phyloP scores from a whole-genome alignment of 53 echinoderm and acorn worm genomes.

The Holothuria scabra region DNA sequence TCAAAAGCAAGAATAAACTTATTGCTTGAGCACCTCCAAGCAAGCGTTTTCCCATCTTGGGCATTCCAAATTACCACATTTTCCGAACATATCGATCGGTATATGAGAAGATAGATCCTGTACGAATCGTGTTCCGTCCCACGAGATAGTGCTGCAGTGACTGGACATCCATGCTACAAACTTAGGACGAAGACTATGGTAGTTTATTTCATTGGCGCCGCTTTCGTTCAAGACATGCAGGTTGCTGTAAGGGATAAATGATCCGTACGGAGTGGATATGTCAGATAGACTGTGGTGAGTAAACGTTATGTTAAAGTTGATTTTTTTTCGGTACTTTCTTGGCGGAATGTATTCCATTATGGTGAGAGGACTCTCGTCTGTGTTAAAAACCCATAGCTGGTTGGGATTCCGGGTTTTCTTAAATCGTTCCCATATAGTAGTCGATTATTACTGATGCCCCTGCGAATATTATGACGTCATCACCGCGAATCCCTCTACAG shows the following conservation, averaged over 20 bases:
- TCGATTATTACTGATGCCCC: neutral
- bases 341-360: neutral
- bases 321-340: neutral
- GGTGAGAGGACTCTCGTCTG: neutral
- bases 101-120: neutral
- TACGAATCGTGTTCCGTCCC: neutral
- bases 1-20: too few relatives aligned
- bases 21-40: neutral
- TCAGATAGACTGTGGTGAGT: neutral
- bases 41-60: neutral
- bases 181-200: neutral
- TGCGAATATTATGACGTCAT: neutral
- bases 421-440: neutral
- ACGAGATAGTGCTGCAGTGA: neutral
- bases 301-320: neutral
- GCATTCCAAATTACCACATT: neutral
- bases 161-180: neutral
- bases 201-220: neutral
- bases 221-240: neutral
- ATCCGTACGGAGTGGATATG: neutral
- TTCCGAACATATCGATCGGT: neutral
- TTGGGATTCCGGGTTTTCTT: neutral
- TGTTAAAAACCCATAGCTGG: constrained; percentile 4
- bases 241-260: neutral
- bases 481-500: neutral